These are phyloP conservation scores for Loripinus fragilis DNA, from an alignment of 2,888 invertebrate species.

Conservation along the genomic window DNA sequence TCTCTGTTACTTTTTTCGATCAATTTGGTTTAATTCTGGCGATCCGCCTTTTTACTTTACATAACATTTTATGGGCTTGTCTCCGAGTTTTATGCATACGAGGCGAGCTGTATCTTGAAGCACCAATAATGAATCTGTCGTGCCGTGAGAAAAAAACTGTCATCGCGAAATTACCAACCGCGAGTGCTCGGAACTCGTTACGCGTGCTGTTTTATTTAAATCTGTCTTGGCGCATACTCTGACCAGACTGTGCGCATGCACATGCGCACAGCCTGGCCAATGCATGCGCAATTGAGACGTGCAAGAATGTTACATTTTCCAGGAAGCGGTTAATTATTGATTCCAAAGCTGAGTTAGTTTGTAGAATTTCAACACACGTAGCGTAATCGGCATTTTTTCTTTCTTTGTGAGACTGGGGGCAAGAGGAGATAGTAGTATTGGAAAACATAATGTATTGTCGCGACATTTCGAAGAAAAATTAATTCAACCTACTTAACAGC, in stretches of 20 bases:
- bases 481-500: too few relatives aligned
- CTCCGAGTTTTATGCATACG: slow-evolving; percentile 1
- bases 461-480: not conserved
- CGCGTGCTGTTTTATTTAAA: too few relatives aligned
- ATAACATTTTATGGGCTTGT: not conserved
- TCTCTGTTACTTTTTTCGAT: slow-evolving; percentile 32
- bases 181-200: too few relatives aligned
- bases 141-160: too few relatives aligned
- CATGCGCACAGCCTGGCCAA: too few relatives aligned
- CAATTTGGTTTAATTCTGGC: slow-evolving; percentile 11
- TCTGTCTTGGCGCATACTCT: too few relatives aligned
- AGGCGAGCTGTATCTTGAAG: not conserved
- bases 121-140: too few relatives aligned
- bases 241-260: too few relatives aligned
- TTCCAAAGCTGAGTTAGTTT: not conserved
- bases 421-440: not conserved
- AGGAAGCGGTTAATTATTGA: too few relatives aligned
- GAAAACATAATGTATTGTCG: not conserved
- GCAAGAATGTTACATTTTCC: too few relatives aligned
- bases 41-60: slow-evolving; percentile 17
- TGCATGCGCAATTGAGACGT: too few relatives aligned
- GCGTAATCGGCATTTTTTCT: slow-evolving; percentile 5
- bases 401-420: not conserved
- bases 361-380: slow-evolving; percentile 6
- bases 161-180: too few relatives aligned